These are phyloP conservation scores for Himalopsyche kuldschensis DNA, from an alignment of 2,888 invertebrate genomes.

Conservation along the genomic window DNA sequence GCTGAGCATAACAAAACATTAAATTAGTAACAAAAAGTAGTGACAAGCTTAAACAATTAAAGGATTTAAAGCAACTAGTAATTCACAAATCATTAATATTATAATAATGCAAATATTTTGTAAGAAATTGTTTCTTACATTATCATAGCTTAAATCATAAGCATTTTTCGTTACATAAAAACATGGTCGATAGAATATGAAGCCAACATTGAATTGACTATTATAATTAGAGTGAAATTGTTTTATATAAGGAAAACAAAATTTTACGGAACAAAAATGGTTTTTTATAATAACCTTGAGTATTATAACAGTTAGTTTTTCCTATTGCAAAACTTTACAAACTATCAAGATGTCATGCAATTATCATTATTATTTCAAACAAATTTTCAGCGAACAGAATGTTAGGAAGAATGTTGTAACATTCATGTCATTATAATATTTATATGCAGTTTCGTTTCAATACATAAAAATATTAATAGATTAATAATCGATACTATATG, in stretches of 20 bases:
- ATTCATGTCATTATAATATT: not conserved
- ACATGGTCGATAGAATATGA: no score
- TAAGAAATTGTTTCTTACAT: no score
- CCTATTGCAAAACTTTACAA: not conserved
- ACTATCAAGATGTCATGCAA: not conserved
- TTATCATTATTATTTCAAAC: not conserved
- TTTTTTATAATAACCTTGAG: no score
- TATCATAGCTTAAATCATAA: no score
- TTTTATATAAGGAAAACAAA: no score
- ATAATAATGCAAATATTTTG: no score
- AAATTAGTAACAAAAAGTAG: not conserved
- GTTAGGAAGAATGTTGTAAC: not conserved
- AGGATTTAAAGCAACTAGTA: not conserved
- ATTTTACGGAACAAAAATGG: no score
- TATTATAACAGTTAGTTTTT: no score
- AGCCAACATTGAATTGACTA: no score
- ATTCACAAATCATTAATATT: not conserved
- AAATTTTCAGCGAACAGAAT: not conserved
- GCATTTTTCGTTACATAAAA: no score
- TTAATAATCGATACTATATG: not conserved
- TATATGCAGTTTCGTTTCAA: not conserved
- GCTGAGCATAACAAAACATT: slow-evolving; percentile 46
- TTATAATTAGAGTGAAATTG: no score
- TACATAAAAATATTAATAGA: not conserved
- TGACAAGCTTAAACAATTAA: no score